These are phyloP conservation scores for Maniola hyperantus DNA, from an alignment of 2,888 invertebrate genomes.

Conservation along the genomic window DNA sequence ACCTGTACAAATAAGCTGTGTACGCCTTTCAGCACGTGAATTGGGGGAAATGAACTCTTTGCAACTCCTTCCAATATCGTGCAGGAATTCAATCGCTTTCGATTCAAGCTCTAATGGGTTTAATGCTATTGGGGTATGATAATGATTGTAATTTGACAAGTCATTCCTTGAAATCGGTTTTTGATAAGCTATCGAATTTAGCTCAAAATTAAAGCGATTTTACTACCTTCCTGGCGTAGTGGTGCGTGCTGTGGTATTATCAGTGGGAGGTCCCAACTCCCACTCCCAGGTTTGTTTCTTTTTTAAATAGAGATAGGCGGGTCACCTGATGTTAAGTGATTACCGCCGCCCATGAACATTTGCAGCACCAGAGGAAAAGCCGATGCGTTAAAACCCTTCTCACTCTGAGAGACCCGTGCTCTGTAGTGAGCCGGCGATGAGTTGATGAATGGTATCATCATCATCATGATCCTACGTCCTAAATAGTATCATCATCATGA, in stretches of 20 bases:
- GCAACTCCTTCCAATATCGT: slow-evolving; percentile 11
- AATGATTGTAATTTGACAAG: slow-evolving; percentile 11
- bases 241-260: not conserved
- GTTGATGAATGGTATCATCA: too few relatives aligned
- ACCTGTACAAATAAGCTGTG: not conserved
- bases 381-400: too few relatives aligned
- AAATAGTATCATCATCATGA: too few relatives aligned
- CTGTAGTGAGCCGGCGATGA: too few relatives aligned
- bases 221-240: not conserved
- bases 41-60: slow-evolving; percentile 24
- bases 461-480: too few relatives aligned
- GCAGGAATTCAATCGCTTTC: slow-evolving; percentile 16
- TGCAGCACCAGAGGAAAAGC: too few relatives aligned
- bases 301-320: too few relatives aligned
- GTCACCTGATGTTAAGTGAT: too few relatives aligned
- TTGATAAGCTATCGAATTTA: not conserved
- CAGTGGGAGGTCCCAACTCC: too few relatives aligned
- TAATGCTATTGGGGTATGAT: slow-evolving; percentile 8
- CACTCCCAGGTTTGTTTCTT: too few relatives aligned
- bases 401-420: too few relatives aligned
- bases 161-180: slow-evolving; percentile 2
- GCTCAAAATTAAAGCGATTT: not conserved
- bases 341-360: too few relatives aligned
- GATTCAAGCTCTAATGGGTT: slow-evolving; percentile 2
- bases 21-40: slow-evolving; percentile 12